Base-by-base conservation (phyloP, 2,797 vertebrate species). In the Spatula versicolor region DNA sequence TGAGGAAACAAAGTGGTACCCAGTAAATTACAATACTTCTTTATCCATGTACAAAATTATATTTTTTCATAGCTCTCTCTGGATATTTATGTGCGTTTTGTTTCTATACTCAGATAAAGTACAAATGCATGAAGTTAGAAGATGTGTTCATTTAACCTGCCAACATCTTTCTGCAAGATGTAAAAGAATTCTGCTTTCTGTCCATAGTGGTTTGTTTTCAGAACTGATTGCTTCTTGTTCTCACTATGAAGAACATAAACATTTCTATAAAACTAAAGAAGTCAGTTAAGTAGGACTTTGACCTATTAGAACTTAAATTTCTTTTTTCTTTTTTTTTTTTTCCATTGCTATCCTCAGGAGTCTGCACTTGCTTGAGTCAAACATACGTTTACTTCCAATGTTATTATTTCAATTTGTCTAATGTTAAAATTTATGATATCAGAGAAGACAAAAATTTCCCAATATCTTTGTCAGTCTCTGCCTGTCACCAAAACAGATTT, bases 401-500 rank as follows among this genome's bases (percentile, higher is more conserved):
- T 21, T 77, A 30, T 71, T 96, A 52, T 66, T 92, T 94, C 58
- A 80, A 86, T 66, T 62, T 59, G 15, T 20, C 23, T 78, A 12
- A 55, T 33, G 54, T 56, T 85, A 88, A 83, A 93, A 85, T 68
- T 80, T 31, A 46, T 60, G 9, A 64, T 37, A 64, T 14, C 39
- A 64, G 39, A 85, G 67, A 74, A 72, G 50, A 52, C 10, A 83
- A 84, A 16, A 64, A 77, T 69, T 56, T 83, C 31, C 39, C 39
- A 67, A 71, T 28, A 74, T 28, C 17, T 22, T 79, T 91, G 41
- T 94, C 85, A 82, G 48, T 60, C 55, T 81, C 52, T 60, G 22
- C 43, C 45, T 84, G 55, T 71, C 67, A 90, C 50, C 31, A 64
- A 92, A 96, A 58, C 64, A 86, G 59, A 90, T 37, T 93, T 91